Evolutionary conservation across 2,113 vertebrate species (phyloP), one percentile per base, ranked within the genome.

Genomic region (Limanda limanda): DNA sequence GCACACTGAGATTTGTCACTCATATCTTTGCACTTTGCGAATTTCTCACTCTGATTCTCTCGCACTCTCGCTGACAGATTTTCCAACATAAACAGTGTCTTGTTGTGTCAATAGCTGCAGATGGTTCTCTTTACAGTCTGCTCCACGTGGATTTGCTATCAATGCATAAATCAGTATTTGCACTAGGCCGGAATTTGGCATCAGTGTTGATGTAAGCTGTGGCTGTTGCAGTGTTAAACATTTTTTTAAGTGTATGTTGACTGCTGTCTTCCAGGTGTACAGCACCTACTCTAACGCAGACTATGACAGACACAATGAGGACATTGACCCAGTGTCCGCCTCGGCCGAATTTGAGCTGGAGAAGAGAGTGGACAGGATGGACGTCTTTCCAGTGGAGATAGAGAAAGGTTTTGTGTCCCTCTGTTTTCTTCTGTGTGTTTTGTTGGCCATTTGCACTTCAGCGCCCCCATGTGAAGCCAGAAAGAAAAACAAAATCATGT

Each of bases 271-370:
- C 61, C 85, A 95, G 94, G 94, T 95, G 60, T 95, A 93, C 89
- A 92, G 72, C 88, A 96, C 95, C 20, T 97, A 96, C 60, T 96
- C 96, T 27, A 97, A 97, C 69, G 93, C 92, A 24, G 95, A 96
- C 23, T 97, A 97, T 27, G 95, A 97, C 90, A 86, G 96, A 73
- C 94, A 93, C 67, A 97, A 97, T 69, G 95, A 96, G 71, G 95
- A 96, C 69, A 95, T 97, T 55, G 96, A 97, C 70, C 96, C 96
- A 0, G 95, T 97, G 79, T 95, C 96, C 14, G 96, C 96, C 40
- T 97, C 96, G 2, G 96, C 96, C 1, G 96, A 97, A 74, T 97
- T 96, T 56, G 96, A 97, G 83, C 93, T 97, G 88, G 96, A 97
- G 84, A 97, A 97, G 89, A 94, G 96, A 48, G 95, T 97, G 87